phyloP scores from a whole-genome alignment of 2,113 vertebrate genomes.

The Candoia aspera region DNA sequence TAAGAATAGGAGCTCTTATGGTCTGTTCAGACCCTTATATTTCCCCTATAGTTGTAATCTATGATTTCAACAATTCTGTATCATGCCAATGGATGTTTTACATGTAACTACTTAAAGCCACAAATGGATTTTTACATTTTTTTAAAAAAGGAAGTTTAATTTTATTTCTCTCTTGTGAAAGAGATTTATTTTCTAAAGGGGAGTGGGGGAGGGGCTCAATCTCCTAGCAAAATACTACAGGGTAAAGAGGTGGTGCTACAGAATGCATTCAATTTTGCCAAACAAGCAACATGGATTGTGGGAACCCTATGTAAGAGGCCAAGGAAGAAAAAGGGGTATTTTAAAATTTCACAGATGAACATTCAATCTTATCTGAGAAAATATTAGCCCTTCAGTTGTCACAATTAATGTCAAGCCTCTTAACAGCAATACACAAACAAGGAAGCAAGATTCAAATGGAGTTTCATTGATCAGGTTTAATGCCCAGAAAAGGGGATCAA shows the following conservation, averaged over 20 bases:
- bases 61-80: not conserved
- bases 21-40: not conserved
- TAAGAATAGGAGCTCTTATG: not conserved
- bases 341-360: not conserved
- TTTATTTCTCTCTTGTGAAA: no score
- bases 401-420: not conserved
- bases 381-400: not conserved
- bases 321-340: not conserved
- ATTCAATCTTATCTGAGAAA: not conserved
- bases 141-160: not conserved
- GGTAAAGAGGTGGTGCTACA: not conserved
- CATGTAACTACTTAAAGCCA: not conserved
- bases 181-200: not conserved
- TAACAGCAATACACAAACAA: not conserved
- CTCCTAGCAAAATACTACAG: not conserved
- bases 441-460: not conserved
- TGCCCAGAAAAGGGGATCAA: not conserved
- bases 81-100: not conserved
- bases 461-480: not conserved
- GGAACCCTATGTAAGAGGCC: not conserved
- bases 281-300: not conserved
- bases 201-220: not conserved
- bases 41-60: not conserved
- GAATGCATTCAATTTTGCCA: not conserved
- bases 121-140: not conserved